These are phyloP conservation scores for Apantesis nais DNA, from an alignment of 2,888 invertebrate genomes.

Conservation along the genomic window DNA sequence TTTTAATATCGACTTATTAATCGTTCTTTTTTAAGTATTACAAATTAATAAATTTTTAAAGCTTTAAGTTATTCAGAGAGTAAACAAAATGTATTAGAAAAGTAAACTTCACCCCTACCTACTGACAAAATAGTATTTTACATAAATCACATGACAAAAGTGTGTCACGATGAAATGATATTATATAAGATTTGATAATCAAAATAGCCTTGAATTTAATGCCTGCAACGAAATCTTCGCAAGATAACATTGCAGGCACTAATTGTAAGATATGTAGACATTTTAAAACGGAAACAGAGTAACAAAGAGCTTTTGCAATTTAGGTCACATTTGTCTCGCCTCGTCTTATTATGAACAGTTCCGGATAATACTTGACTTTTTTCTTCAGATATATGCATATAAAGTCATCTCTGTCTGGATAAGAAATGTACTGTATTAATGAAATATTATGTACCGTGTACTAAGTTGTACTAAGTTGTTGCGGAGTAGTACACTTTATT, in stretches of 20 bases:
- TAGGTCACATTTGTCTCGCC: not conserved
- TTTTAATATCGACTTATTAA: no score
- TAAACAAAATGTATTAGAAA: not conserved
- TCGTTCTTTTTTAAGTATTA: no score
- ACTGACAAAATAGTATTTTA: not conserved
- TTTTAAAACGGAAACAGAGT: not conserved
- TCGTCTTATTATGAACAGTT: not conserved
- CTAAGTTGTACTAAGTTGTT: no score
- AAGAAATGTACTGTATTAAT: no score
- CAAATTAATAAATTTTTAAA: no score
- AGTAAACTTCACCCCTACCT: not conserved
- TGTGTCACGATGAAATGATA: conserved; percentile 34
- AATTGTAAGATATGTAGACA: not conserved
- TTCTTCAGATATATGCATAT: no score
- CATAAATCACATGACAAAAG: conserved; percentile 22
- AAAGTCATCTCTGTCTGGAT: no score
- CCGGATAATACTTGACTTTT: not conserved
- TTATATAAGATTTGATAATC: conserved; percentile 40
- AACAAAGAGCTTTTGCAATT: not conserved
- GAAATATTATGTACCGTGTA: no score
- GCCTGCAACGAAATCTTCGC: no score
- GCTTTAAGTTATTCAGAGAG: not conserved
- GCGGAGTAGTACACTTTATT: no score
- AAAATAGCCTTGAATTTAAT: conserved; percentile 44
- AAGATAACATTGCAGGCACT: not conserved